A percentile compares a stretch with the other conserved stretches of the same genome.
These are phyloP conservation scores for Botrylloides violaceus DNA, from an alignment of 23 tunicate genomes.

Conservation along the genomic window DNA sequence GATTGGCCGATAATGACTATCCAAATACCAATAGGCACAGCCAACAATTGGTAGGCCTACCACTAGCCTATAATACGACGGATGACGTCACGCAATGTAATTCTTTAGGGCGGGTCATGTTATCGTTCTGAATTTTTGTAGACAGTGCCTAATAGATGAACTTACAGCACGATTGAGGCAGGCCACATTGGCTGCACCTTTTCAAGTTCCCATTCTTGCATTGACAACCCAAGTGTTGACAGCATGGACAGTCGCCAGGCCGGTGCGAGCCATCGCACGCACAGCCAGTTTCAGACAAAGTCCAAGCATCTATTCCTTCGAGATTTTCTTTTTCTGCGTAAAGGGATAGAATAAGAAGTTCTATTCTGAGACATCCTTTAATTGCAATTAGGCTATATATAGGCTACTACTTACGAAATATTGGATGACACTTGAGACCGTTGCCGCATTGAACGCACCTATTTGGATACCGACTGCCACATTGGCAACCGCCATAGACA, in stretches of 20 bases:
- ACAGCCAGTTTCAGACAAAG: conserved; percentile 19
- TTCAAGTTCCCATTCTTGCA: conserved; percentile 4
- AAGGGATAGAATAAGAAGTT: background rate
- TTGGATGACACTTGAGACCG: conserved; percentile 3
- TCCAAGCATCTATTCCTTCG: conserved; percentile 17
- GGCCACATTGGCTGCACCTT: conserved; percentile 17
- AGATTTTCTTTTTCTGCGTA: background rate
- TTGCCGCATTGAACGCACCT: conserved; percentile 22
- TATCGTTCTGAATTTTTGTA: no score
- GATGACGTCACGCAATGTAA: no score
- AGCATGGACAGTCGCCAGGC: conserved; percentile 8
- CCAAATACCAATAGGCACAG: no score
- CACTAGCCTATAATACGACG: no score
- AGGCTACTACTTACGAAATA: background rate
- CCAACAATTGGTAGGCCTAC: no score
- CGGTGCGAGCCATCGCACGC: background rate
- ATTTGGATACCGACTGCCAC: background rate
- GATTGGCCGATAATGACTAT: no score
- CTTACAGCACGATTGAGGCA: conserved; percentile 8
- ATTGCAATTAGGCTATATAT: no score
- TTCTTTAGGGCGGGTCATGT: no score
- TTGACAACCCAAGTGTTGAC: conserved; percentile 17
- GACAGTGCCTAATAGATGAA: no score
- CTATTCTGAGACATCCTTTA: background rate
- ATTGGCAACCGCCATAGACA: conserved; percentile 20